Evolutionary conservation across 1,140 invertebrate genomes (phyloP).

Genomic region (Penaeus chinensis): DNA sequence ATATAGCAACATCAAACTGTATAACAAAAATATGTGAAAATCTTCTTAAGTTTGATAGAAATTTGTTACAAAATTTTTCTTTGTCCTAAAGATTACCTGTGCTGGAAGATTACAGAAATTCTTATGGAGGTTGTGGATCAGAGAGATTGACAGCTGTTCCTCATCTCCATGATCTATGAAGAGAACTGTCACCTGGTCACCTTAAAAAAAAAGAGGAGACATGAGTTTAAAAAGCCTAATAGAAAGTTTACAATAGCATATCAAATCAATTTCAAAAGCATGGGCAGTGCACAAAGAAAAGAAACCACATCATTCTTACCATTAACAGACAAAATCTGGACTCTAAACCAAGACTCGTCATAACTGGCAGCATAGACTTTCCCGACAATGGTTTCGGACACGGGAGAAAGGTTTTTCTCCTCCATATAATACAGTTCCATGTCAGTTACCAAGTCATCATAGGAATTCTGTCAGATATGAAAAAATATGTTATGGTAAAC

Average conservation of each 20-base stretch:
- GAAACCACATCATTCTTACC: conserved; percentile 50
- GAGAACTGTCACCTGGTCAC: conserved; percentile 69
- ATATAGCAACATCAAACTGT: not conserved
- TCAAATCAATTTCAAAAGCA: not conserved
- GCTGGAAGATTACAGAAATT: conserved; percentile 73
- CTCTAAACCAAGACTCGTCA: conserved; percentile 74
- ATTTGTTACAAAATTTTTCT: not conserved
- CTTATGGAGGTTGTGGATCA: conserved; percentile 72
- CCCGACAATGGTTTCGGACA: conserved; percentile 64
- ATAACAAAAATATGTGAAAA: not conserved
- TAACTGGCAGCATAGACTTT: conserved; percentile 74
- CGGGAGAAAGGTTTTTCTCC: conserved; percentile 63
- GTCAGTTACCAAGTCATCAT: conserved; percentile 70
- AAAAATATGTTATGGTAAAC: conserved; percentile 32
- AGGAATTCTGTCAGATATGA: conserved; percentile 27
- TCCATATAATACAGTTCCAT: conserved; percentile 73
- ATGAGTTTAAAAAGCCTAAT: not conserved
- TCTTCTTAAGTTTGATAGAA: not conserved
- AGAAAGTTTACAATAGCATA: not conserved
- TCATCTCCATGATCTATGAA: conserved; percentile 77
- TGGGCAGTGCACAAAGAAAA: not conserved
- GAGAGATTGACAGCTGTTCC: conserved; percentile 68
- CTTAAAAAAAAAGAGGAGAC: not conserved
- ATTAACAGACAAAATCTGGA: conserved; percentile 71
- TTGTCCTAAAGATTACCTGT: conserved; percentile 70